Percentiles rank a stretch among this genome's conserved stretches.
These are phyloP conservation scores for Apis mellifera DNA, from an alignment of 1,140 invertebrate species.

Conservation along the genomic window Amel_HAv3.1 CM009937.2:2757001-2757500, in stretches of 20 bases:
- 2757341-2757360: too few species aligned
- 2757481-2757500: constrained; percentile 2
- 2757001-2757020: constrained; percentile 38
- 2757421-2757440: too few species aligned
- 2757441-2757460: too few species aligned
- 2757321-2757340: too few species aligned
- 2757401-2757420: too few species aligned
- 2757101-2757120: not conserved
- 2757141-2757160: not conserved
- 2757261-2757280: not conserved
- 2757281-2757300: too few species aligned
- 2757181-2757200: not conserved
- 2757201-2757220: not conserved
- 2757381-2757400: too few species aligned
- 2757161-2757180: constrained; percentile 12
- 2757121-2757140: constrained; percentile 16
- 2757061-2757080: constrained; percentile 31
- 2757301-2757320: not conserved
- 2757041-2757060: constrained; percentile 1
- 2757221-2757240: constrained; percentile 20
- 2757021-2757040: constrained; percentile 5
- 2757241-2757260: constrained; percentile 10
- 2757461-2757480: too few species aligned
- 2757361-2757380: too few species aligned
- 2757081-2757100: too few species aligned